Base-by-base conservation (phyloP, 2,797 vertebrate genomes). In the Gymnodraco acuticeps region DNA sequence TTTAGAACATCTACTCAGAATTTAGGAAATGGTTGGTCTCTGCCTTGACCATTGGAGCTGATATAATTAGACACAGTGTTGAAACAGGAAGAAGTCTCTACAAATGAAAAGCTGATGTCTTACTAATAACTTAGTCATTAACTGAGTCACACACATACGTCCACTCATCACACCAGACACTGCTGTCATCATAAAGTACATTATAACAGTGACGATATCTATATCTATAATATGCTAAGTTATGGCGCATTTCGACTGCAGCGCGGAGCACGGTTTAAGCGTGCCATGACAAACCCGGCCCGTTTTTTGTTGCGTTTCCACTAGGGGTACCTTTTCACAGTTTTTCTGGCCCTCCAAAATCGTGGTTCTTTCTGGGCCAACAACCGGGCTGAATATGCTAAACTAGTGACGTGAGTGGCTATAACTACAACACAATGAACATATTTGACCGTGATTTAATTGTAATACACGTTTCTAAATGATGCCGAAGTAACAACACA, bases 1-100 rank as follows among this genome's bases (percentile, higher is more conserved):
- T 43, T 68, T 42, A 10, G 33, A 62, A 46, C 48, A 17, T 66
- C 68, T 33, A 23, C 46, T 73, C 47, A 11, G 41, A 52, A 58
- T 47, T 3, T 23, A 54, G 31, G 41, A 68, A 68, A 53, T 52
- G 19, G 45, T 38, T n/a, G 10, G 55, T 54, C 43, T 45, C 47
- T 73, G 64, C 58, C 58, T 5, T n/a, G 5, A 51, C 19, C 23
- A 10, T 5, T 19, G 13, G 14, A 41, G 48, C 15, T 41, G 17
- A 43, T 42, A 14, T 56, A n/a, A 27, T 47, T 63, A 45, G 10
- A 55, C n/a, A 6, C 11, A 3, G n/a, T 53, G 19, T 45, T 14
- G 20, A 27, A 50, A 70, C 27, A 19, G 9, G 53, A 52, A 62
- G 43, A 64, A 9, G n/a, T 47, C 52, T 42, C 4, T 7, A 10